Base-by-base conservation (phyloP, 35 echinoderm and acorn worm genomes). In the Eucidaris tribuloides region DNA sequence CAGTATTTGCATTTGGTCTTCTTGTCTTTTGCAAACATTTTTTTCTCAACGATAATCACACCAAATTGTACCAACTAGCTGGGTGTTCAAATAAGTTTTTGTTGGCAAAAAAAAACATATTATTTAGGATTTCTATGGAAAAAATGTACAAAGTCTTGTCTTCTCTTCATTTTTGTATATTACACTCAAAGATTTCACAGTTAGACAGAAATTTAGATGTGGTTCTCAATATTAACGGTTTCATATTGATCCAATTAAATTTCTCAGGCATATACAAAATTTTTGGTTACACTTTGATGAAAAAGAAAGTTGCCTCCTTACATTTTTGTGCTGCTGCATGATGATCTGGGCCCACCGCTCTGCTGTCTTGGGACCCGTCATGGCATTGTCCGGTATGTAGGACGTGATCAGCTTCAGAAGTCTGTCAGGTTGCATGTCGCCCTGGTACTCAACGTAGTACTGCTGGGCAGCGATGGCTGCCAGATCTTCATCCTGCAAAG, bases 401-500 rank as follows among this genome's bases (percentile, higher is more conserved):
- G 87, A 86, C 7, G 90, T 86, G 2, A 98, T 37, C 14, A 98
- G 79, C 42, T 88, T 88, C 13, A 83, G n/a, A 17, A 97, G 78
- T 18, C 90, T 82, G 27, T 98, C 95, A 27, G 33, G 81, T 19
- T 74, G 57, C 95, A 98, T 98, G 22, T 80, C 83, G 20, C 62
- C 76, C 20, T 82, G 58, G 39, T 98, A 98, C 57, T 93, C 95
- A 34, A 98, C 95, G 58, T 93, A 98, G 54, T 98, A 98, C 64
- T 98, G 95, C 83, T 98, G 95, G n/a, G 95, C 91, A 18, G 95
- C 95, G 30, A 93, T 98, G 41, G 89, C 91, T 31, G 95, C 95
- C 9, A 98, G 45, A 39, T 98, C 95, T 48, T 74, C 44, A 93
- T 98, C 95, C 94, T 97, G 72, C 17, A 29, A 45, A 39, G 38